A percentile compares a stretch with the other conserved stretches of the same genome.
phyloP scores from a whole-genome alignment of 1,140 invertebrate species.

The Cotesia chilonis region DNA sequence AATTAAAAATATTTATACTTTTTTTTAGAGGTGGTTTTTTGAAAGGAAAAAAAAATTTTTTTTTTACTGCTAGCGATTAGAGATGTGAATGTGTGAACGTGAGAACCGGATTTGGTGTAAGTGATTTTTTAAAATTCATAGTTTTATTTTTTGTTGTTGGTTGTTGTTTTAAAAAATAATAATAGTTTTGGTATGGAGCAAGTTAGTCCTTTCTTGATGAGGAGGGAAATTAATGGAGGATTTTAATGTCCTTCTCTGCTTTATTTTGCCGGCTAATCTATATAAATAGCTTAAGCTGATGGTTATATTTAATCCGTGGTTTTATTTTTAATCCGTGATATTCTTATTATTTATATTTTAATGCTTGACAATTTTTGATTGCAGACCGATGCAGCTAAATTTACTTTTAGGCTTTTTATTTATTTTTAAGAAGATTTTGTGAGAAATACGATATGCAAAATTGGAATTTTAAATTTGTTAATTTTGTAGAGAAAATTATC shows the following conservation, averaged over 20 bases:
- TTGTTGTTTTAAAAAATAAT: too few species aligned
- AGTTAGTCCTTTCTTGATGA: slow-evolving; percentile 24
- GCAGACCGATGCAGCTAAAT: too few species aligned
- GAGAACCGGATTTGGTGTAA: slow-evolving; percentile 43
- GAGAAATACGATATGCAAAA: too few species aligned
- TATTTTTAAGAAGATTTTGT: neutral
- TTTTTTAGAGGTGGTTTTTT: slow-evolving; percentile 23
- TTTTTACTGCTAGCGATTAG: slow-evolving; percentile 40
- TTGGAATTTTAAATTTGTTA: too few species aligned
- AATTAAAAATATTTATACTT: slow-evolving; percentile 27
- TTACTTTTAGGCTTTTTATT: neutral
- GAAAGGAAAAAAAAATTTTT: neutral
- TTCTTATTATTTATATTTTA: slow-evolving; percentile 37
- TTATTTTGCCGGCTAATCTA: slow-evolving; percentile 64
- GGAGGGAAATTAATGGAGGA: neutral
- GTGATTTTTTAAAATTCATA: slow-evolving; percentile 48
- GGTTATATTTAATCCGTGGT: slow-evolving; percentile 62
- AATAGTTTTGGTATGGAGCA: too few species aligned
- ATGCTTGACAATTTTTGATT: neutral
- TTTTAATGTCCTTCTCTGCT: slow-evolving; percentile 54
- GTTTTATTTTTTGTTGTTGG: too few species aligned
- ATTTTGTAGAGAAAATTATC: too few species aligned
- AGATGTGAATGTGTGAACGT: slow-evolving; percentile 40
- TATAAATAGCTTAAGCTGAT: slow-evolving; percentile 63
- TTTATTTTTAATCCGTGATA: slow-evolving; percentile 53